Evolutionary conservation across 2,888 invertebrate genomes (phyloP).

Genomic region (Rhagophthalmus giganteus): DNA sequence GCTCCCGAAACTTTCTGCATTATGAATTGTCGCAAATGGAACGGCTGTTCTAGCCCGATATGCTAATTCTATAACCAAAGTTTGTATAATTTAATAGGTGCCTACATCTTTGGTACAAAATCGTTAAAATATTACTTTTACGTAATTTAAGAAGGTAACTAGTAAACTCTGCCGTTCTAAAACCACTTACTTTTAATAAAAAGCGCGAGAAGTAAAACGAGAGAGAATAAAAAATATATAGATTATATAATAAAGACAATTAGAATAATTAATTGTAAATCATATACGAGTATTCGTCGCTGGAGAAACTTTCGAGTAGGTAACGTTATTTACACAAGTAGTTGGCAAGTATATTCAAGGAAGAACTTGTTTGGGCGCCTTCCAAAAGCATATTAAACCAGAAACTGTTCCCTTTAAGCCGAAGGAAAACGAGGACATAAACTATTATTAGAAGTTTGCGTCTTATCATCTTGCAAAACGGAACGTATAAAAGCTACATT

Average conservation of each 20-base stretch:
- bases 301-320: too few species aligned
- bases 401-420: conserved; percentile 32
- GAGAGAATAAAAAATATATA: too few species aligned
- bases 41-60: conserved; percentile 32
- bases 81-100: conserved; percentile 21
- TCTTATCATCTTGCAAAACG: conserved; percentile 37
- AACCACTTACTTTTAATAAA: too few species aligned
- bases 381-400: conserved; percentile 26
- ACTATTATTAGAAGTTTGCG: conserved; percentile 42
- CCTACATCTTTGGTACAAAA: conserved; percentile 6
- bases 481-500: conserved; percentile 43
- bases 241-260: too few species aligned
- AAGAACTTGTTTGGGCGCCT: conserved; percentile 29
- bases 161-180: too few species aligned
- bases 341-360: too few species aligned
- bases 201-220: too few species aligned
- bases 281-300: too few species aligned
- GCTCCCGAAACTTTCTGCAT: conserved; percentile 5
- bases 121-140: not conserved
- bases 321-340: too few species aligned
- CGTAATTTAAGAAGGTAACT: too few species aligned
- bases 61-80: conserved; percentile 32
- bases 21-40: conserved; percentile 18
- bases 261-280: too few species aligned
- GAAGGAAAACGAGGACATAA: conserved; percentile 31